Evolutionary conservation across 2,113 vertebrate species (phyloP).

Genomic region (Chlorodrepanis virens): DNA sequence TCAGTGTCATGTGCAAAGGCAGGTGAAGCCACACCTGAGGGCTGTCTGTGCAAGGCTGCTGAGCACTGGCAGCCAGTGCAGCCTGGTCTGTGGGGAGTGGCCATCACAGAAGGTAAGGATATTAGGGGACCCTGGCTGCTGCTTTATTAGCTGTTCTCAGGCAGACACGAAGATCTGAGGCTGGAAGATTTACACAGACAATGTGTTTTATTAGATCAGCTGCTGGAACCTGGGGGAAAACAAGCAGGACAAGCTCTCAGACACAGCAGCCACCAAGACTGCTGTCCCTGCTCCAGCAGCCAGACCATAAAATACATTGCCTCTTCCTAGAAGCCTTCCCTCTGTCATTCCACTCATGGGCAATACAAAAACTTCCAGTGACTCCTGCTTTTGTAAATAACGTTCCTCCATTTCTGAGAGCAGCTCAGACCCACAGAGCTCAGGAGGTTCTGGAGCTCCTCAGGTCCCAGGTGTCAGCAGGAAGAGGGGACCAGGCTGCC

Average conservation of each 20-base stretch:
- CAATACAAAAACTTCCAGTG: neutral
- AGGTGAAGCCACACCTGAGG: accelerated
- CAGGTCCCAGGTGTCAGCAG: accelerated
- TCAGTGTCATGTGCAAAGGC: neutral
- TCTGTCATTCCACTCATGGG: neutral
- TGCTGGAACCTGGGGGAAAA: neutral
- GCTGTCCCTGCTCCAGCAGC: neutral
- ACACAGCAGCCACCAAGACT: neutral
- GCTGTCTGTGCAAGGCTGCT: neutral
- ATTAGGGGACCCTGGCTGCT: neutral
- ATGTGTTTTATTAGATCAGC: neutral
- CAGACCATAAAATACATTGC: neutral
- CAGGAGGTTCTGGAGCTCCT: neutral
- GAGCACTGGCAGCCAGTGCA: accelerated
- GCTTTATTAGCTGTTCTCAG: neutral
- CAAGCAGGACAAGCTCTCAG: neutral
- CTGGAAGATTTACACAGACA: neutral
- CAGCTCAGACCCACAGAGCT: accelerated
- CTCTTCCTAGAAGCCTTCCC: neutral
- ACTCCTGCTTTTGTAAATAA: neutral
- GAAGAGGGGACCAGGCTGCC: neutral
- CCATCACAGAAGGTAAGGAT: neutral
- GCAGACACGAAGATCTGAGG: neutral
- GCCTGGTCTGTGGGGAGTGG: accelerated
- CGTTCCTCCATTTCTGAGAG: neutral